A percentile compares a stretch with the other conserved stretches of the same genome.
Evolutionary conservation across 2,113 vertebrate species (phyloP).

Genomic region (Aix galericulata): DNA sequence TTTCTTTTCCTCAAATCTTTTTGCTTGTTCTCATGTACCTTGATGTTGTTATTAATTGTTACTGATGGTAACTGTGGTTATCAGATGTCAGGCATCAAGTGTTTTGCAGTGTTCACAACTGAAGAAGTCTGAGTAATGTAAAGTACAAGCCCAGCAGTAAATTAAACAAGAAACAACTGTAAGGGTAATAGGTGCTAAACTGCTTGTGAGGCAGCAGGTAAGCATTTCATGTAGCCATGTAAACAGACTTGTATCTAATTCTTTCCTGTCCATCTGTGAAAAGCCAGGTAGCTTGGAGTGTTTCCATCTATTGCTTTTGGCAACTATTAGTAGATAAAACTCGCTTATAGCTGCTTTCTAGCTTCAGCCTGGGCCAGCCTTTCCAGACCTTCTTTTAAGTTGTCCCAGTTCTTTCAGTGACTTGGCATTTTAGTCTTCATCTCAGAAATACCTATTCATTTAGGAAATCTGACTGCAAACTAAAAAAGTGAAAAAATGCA

Average conservation of each 20-base stretch:
- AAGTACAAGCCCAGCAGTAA: rapidly evolving
- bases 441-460: background rate
- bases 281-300: background rate
- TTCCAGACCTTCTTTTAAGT: background rate
- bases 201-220: background rate
- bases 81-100: background rate
- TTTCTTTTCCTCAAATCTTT: background rate
- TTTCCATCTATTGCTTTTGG: background rate
- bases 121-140: rapidly evolving
- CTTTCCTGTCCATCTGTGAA: background rate
- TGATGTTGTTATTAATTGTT: background rate
- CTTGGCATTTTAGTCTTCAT: background rate
- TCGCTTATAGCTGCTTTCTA: background rate
- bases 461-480: background rate
- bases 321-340: background rate
- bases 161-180: background rate
- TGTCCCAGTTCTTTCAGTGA: background rate
- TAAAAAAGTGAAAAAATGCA: rapidly evolving
- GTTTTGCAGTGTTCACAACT: rapidly evolving
- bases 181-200: background rate
- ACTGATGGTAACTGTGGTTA: background rate
- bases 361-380: background rate
- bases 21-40: background rate
- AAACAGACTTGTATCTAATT: background rate
- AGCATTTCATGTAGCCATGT: background rate